Base-by-base conservation (phyloP, 2,888 invertebrate species). In the Agrochola lychnidis region DNA sequence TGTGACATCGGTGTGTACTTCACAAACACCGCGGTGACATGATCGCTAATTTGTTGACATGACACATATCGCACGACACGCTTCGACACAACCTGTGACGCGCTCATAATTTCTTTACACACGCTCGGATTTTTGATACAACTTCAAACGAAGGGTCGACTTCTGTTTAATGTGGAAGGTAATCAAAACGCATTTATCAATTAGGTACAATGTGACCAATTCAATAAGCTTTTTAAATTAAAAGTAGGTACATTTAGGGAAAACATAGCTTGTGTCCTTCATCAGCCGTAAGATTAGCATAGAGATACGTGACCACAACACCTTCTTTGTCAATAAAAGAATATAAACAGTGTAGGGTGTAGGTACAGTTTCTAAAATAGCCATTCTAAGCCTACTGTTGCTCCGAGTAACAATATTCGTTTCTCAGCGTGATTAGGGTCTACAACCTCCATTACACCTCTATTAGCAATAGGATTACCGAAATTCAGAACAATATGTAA, bases 21-120 rank as follows among this genome's bases (percentile, higher is more conserved):
- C 36, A 25, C 62, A 73, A 62, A 63, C 25, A 68, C 4, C 40
- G n/a, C 40, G 59, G 51, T 6, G 30, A 22, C 61, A 63, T 42
- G 45, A 36, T 57, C 62, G 78, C 59, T 82, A 78, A 73, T 70
- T 72, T 78, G 78, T 82, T 78, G 78, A 62, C 81, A 40, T n/a
- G 48, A 42, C 48, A 42, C 61, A 69, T n/a, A n/a, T 69, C 62
- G 42, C 61, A 36, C 67, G 53, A 61, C 69, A 63, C 56, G 61
- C 5, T 22, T 16, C 56, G 36, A 64, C 57, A 51, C 42, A 53
- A 40, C 42, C 76, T 30, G 36, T 63, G 78, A 70, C 57, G 53
- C 45, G 45, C 42, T 67, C 78, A 36, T 79, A 75, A 82, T 79
- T 36, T 75, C 36, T 64, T 83, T 68, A 79, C 59, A 83, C 67